Evolutionary conservation across 2,888 invertebrate genomes (phyloP), one percentile per base, ranked within the genome.

Genomic region (Stenolophus ochropezus): DNA sequence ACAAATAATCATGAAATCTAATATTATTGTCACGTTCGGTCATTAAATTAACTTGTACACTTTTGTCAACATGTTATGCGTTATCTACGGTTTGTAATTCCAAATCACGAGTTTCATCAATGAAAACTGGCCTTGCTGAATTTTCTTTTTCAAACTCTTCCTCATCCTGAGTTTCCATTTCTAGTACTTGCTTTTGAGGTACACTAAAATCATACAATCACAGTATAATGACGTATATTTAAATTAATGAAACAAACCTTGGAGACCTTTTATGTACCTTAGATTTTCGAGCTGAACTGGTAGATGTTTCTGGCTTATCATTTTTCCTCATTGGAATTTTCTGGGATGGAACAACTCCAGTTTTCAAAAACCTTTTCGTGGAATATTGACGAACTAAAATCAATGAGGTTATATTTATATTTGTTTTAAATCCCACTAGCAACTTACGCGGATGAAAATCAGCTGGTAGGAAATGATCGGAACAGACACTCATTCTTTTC

Each of bases 1-100:
- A n/a, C n/a, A 49, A 49, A 49, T 49, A n/a, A n/a, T 49, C 49
- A 49, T 49, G 49, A n/a, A 49, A 49, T 49, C 49, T 8, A 49
- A 49, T 4, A 33, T 8, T 33, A 5, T 33, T 49, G 3, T 49
- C 49, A 49, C 4, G 49, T 49, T 49, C n/a, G 6, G 4, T n/a
- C n/a, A 49, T 3, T 4, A 49, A 6, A 49, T 49, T 49, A 49
- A 6, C 49, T 49, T 49, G 49, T 11, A 49, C n/a, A 49, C 2
- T 6, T 49, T 4, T 49, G n/a, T 49, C 49, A 49, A 49, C 49
- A 49, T 49, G 4, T 49, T 8, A 3, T 49, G 49, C n/a, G 4
- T 4, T 14, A 49, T 49, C 4, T 49, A 6, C 49, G 3, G 49
- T 14, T 49, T 8, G n/a, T 49, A 49, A 49, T 6, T 49, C 49